Evolutionary conservation across 2,888 invertebrate genomes (phyloP), one percentile per base, ranked within the genome.

Genomic region (Diplazon laetatorius): DNA sequence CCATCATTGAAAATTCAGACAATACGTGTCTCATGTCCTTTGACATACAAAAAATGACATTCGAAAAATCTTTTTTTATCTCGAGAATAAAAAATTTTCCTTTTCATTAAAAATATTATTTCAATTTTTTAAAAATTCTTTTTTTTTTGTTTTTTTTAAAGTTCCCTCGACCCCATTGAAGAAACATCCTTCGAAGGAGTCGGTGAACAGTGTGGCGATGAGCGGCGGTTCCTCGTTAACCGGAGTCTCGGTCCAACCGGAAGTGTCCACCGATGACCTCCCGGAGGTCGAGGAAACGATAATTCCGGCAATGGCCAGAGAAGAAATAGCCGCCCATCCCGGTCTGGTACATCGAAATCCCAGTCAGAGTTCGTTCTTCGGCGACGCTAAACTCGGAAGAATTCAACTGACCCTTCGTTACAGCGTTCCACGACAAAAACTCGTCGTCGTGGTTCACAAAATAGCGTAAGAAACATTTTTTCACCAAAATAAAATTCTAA

Each of bases 331-430:
- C n/a, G 79, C 76, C 63, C 86, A 84, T 65, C 84, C 86, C 10
- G 92, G 93, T 83, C 89, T 95, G 39, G 90, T 93, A 25, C 95
- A 94, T 83, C 93, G 95, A 83, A 92, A 92, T 46, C 93, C 93
- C 9, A 94, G 94, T 25, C 86, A 93, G 39, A 93, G 93, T 5
- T 93, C 93, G 87, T 93, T 95, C 0, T 92, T 94, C n/a, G 96
- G 96, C 0, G 95, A 95, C 81, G 93, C 94, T 46, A 95, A 95
- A 10, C 91, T 96, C 70, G 97, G 97, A 0, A 94, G 96, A 79
- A 95, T 98, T 80, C 95, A 97, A 88, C 89, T 98, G 59, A 96
- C 97, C 0, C 92, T 98, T 48, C 94, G 96, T 68, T 98, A 97
- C 92, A 97, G 96, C 87, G 93, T 95, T 66, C 95, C 95, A 85